Percentiles rank a stretch among this genome's conserved stretches.
Conservation (phyloP, 2,113 vertebrate genomes). For the Petromus typicus region DNA sequence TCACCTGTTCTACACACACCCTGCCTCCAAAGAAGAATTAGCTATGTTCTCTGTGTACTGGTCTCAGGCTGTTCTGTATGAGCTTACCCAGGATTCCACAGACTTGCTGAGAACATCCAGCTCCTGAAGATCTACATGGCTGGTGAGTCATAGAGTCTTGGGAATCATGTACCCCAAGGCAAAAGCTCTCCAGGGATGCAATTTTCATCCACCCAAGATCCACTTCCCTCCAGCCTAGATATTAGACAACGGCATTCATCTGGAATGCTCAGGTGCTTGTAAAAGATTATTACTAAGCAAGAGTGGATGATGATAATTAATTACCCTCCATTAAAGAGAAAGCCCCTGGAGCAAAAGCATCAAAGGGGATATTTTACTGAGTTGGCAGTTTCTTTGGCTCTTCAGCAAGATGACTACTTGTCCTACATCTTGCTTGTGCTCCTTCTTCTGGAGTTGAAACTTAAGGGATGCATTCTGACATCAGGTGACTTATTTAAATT, state of each 20-base stretch:
- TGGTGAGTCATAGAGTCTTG: constrained; percentile 54
- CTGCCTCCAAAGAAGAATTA: not conserved
- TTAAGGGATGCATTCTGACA: constrained; percentile 54
- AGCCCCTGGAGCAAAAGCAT: constrained; percentile 76
- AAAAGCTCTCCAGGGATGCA: constrained; percentile 75
- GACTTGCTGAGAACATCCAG: not conserved
- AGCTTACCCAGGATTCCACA: not conserved
- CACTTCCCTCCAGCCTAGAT: constrained; percentile 65
- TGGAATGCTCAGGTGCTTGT: constrained; percentile 75
- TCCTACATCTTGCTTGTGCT: constrained; percentile 18
- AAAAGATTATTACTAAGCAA: constrained; percentile 84
- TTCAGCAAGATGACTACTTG: constrained; percentile 64
- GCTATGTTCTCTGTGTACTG: not conserved
- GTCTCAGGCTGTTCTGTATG: not conserved
- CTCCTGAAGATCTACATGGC: not conserved
- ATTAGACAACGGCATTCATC: constrained; percentile 71
- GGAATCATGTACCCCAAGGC: constrained; percentile 48
- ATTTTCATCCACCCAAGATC: constrained; percentile 69
- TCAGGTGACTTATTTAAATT: constrained; percentile 60
- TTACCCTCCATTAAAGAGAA: constrained; percentile 79
- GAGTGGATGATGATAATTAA: constrained; percentile 83
- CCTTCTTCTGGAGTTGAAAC: constrained; percentile 21
- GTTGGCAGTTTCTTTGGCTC: constrained; percentile 69
- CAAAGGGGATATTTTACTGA: constrained; percentile 77
- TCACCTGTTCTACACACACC: not conserved